phyloP scores from a whole-genome alignment of 2,113 vertebrate species.

The Campylorhamphus procurvoides region DNA sequence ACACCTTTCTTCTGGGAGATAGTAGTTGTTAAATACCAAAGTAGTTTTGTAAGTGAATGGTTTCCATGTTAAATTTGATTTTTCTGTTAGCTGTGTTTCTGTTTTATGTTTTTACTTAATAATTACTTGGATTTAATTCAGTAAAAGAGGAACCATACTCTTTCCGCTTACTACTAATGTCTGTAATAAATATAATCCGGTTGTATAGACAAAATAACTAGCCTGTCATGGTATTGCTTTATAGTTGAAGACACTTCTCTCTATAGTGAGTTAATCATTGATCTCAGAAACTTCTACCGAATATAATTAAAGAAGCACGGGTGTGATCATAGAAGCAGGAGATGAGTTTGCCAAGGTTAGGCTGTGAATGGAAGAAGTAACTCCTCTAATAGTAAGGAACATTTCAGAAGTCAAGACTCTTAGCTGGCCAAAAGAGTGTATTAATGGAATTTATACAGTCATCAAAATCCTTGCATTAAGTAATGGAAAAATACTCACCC shows the following conservation, averaged over 20 bases:
- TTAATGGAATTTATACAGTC: not conserved
- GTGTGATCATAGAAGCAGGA: not conserved
- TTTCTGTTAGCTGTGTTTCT: not conserved
- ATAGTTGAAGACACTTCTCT: not conserved
- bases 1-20: slow-evolving; percentile 5
- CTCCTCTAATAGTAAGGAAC: not conserved
- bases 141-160: not conserved
- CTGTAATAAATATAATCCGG: slow-evolving; percentile 16
- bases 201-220: slow-evolving; percentile 37
- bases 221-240: not conserved
- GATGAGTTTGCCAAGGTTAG: not conserved
- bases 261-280: not conserved
- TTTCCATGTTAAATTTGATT: slow-evolving; percentile 20
- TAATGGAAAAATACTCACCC: not conserved
- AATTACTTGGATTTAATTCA: slow-evolving; percentile 6
- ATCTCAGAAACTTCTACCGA: not conserved
- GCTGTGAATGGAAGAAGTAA: not conserved
- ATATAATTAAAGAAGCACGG: not conserved
- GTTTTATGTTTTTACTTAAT: slow-evolving; percentile 10
- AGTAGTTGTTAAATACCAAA: slow-evolving; percentile 8
- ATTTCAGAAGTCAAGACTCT: not conserved
- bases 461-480: not conserved
- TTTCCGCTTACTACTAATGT: slow-evolving; percentile 10
- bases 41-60: not conserved
- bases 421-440: not conserved